phyloP scores from a whole-genome alignment of 2,797 vertebrate species.

The Babyrousa celebensis region DNA sequence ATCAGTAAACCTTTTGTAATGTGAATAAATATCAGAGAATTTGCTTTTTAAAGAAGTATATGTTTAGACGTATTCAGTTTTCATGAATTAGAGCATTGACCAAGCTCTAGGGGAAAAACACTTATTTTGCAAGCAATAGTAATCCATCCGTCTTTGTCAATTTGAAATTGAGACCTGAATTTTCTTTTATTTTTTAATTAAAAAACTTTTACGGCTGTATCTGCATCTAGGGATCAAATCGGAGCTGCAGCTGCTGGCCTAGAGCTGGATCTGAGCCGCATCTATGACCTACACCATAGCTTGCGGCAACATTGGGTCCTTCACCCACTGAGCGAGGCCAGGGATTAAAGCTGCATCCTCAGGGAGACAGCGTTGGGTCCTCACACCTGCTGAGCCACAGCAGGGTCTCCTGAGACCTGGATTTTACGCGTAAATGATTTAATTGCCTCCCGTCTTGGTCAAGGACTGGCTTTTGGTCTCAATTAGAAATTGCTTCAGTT shows the following conservation, averaged over 20 bases:
- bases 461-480: background rate
- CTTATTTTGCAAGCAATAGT: slow-evolving; percentile 28
- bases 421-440: slow-evolving; percentile 46
- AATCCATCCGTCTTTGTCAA: background rate
- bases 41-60: background rate
- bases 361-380: no score
- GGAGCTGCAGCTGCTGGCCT: no score
- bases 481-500: background rate
- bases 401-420: background rate
- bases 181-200: background rate
- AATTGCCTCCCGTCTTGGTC: background rate
- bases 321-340: no score
- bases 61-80: background rate
- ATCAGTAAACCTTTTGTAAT: background rate
- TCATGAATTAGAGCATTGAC: background rate
- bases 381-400: no score
- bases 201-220: no score
- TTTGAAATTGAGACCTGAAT: slow-evolving; percentile 36
- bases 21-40: slow-evolving; percentile 4
- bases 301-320: no score
- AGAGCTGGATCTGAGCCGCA: no score
- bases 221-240: no score
- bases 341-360: no score
- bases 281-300: no score
- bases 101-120: background rate